Base-by-base conservation (phyloP, 1,140 invertebrate genomes). In the Cotesia chilonis region DNA sequence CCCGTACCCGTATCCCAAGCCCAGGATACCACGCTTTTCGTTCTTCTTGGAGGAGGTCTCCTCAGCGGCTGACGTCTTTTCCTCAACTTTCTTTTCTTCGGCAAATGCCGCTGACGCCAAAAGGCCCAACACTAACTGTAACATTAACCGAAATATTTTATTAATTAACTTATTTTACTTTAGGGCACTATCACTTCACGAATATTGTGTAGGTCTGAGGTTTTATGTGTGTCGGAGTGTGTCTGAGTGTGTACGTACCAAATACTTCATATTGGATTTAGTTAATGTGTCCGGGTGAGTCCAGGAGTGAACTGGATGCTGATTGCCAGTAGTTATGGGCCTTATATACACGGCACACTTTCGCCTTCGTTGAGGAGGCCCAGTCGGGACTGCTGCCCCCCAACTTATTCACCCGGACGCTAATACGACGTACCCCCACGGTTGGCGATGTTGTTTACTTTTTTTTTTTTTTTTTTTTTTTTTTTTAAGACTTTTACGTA, bases 221-320 rank as follows among this genome's bases (percentile, higher is more conserved):
- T 28, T 28, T 28, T 36, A 4, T 41, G 38, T 41, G 38, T 41
- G 38, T 41, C 5, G 1, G 38, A 9, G 41, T 10, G 38, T 41
- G 38, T 41, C 1, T 41, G 1, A 47, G 5, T 47, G 41, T 47
- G 59, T 66, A 86, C 85, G 82, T 87, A 87, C 86, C 86, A 87
- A 80, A 77, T 82, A 83, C 82, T 77, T 87, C 86, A 87, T 87
- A 86, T 85, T 87, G 80, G 70, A 74, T 78, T 78, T 84, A 81
- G 79, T 82, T 82, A 84, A 75, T 80, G 82, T 85, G 28, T 87
- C 83, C 84, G 85, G 87, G 87, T 88, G 86, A 88, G 89, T 91
- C 89, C 90, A 90, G 90, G 86, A 91, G 88, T 88, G 90, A 90
- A 92, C 90, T 92, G 90, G 89, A 90, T 91, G 89, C 88, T 89